Conservation (phyloP, 2,888 invertebrate species). For the Nezara viridula region DNA sequence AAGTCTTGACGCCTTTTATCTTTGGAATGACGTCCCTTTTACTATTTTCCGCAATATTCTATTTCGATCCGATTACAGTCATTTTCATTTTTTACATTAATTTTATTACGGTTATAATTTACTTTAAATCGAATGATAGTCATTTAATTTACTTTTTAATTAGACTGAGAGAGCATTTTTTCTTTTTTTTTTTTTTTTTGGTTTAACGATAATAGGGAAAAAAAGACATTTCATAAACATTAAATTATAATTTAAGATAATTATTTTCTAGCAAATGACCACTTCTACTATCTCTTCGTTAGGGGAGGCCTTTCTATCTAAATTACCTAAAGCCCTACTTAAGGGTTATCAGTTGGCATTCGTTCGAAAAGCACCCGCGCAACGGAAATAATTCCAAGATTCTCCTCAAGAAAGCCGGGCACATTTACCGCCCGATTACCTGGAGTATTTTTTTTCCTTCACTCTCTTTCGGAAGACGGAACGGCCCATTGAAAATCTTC, state of each 20-base stretch:
- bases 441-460: background rate
- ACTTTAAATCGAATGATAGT: no score
- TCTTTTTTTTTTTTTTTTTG: no score
- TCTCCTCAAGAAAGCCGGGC: background rate
- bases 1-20: no score
- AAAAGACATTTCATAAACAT: background rate
- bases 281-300: background rate
- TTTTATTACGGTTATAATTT: no score
- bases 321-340: background rate
- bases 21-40: no score
- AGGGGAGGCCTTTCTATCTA: background rate
- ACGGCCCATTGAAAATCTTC: conserved; percentile 19
- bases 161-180: no score
- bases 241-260: background rate
- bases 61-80: no score
- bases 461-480: background rate
- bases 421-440: conserved; percentile 6
- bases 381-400: conserved; percentile 12
- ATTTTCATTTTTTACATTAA: no score
- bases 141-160: no score
- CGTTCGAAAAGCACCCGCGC: background rate
- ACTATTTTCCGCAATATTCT: no score
- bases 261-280: background rate
- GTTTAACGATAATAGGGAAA: no score
- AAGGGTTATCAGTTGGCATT: background rate